Conservation (phyloP, 30 jellyfish, hydroid and myxozoan genomes). For the Cassiopea xamachana region DNA sequence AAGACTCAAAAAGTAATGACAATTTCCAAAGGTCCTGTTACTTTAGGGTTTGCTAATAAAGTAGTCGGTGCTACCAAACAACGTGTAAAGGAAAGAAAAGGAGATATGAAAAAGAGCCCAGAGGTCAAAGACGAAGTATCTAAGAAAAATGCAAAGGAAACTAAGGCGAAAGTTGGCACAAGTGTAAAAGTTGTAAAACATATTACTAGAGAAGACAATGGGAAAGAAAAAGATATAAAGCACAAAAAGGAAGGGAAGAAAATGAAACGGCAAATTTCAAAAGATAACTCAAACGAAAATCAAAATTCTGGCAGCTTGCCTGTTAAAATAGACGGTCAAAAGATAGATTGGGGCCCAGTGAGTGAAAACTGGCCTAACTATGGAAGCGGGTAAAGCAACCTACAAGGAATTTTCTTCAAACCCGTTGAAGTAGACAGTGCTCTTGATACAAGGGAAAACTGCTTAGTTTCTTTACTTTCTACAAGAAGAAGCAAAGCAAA, state of each 20-base stretch:
- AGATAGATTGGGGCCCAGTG: slow-evolving; percentile 81
- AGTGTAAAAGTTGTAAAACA: not conserved
- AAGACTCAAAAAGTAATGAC: slow-evolving; percentile 8
- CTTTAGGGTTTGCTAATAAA: slow-evolving; percentile 5
- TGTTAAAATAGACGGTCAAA: slow-evolving; percentile 48
- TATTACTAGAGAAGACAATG: not conserved
- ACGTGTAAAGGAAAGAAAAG: not conserved
- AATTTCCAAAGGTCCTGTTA: slow-evolving; percentile 17
- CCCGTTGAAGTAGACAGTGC: not conserved
- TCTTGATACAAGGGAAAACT: too few species aligned
- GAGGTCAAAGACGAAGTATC: not conserved
- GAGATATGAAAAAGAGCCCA: not conserved
- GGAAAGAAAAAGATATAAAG: not conserved
- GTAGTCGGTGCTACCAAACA: not conserved
- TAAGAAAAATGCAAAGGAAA: not conserved
- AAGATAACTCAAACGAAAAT: not conserved
- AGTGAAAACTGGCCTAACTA: slow-evolving; percentile 84
- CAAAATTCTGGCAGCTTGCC: slow-evolving; percentile 36
- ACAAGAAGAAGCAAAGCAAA: too few species aligned
- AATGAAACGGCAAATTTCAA: slow-evolving; percentile 7
- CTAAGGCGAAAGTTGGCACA: not conserved
- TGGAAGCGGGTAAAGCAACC: slow-evolving; percentile 26
- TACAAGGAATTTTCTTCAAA: not conserved
- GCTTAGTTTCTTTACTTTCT: too few species aligned
- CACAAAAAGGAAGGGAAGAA: not conserved